These are phyloP conservation scores for Coregonus suidteri DNA, from an alignment of 2,797 vertebrate species.

Conservation along the genomic window DNA sequence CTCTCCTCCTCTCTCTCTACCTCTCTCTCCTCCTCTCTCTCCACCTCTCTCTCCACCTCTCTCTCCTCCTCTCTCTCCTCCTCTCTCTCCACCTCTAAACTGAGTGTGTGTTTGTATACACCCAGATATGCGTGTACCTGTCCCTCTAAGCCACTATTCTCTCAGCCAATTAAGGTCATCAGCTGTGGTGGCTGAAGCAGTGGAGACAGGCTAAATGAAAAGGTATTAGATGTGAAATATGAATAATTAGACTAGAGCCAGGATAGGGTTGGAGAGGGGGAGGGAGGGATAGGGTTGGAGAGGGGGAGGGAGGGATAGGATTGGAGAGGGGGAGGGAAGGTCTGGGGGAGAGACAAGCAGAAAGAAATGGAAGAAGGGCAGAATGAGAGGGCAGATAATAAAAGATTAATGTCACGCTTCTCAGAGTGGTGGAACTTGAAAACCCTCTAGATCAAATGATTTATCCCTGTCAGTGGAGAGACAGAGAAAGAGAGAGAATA, in stretches of 20 bases:
- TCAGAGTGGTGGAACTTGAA: conserved; percentile 73
- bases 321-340: no score
- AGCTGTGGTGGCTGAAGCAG: conserved; percentile 70
- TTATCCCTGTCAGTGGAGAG: conserved; percentile 68
- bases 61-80: no score
- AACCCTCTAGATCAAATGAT: conserved; percentile 64
- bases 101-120: not conserved
- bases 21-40: no score
- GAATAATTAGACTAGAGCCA: conserved; percentile 63
- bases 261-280: no score
- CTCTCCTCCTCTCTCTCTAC: no score
- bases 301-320: no score
- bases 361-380: conserved; percentile 51
- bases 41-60: no score
- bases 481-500: conserved; percentile 24
- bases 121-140: not conserved
- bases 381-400: conserved; percentile 71
- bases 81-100: no score
- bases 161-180: conserved; percentile 74
- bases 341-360: no score
- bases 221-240: conserved; percentile 75
- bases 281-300: no score
- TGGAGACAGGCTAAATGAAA: conserved; percentile 71
- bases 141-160: conserved; percentile 49
- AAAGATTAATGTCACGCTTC: conserved; percentile 76